phyloP scores from a whole-genome alignment of 2,888 invertebrate genomes.

The Rotaria macrura region DNA sequence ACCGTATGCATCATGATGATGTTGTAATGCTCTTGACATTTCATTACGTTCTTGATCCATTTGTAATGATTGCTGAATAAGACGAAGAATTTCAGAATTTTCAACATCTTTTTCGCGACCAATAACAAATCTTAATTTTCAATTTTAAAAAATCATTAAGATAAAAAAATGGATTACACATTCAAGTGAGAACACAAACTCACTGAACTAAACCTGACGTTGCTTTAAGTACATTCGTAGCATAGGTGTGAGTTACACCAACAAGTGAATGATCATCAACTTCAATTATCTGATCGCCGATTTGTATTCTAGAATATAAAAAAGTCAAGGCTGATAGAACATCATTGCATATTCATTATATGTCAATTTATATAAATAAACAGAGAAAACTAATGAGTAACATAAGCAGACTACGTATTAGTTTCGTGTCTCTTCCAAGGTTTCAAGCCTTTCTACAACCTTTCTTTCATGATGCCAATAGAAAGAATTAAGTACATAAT shows the following conservation, averaged over 20 bases:
- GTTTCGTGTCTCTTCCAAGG: too few relatives aligned
- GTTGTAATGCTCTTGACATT: constrained; percentile 47
- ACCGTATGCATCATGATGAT: neutral
- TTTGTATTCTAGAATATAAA: constrained; percentile 50
- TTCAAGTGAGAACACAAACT: too few relatives aligned
- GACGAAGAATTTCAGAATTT: constrained; percentile 89
- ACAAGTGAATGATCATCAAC: constrained; percentile 95
- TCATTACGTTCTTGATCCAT: constrained; percentile 81
- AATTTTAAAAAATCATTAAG: too few relatives aligned
- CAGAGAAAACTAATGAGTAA: too few relatives aligned
- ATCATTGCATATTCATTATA: too few relatives aligned
- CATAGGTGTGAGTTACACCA: constrained; percentile 95
- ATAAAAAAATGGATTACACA: neutral
- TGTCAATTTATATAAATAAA: too few relatives aligned
- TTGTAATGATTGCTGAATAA: constrained; percentile 83
- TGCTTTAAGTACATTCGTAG: constrained; percentile 73
- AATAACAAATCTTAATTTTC: constrained; percentile 51
- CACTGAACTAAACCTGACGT: constrained; percentile 22
- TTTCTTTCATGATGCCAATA: too few relatives aligned
- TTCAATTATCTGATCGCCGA: constrained; percentile 96
- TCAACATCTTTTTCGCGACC: constrained; percentile 89
- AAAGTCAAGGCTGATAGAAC: too few relatives aligned
- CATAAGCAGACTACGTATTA: too few relatives aligned
- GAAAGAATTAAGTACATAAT: too few relatives aligned
- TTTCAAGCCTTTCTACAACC: too few relatives aligned